These are phyloP conservation scores for Channallabes apus DNA, from an alignment of 2,797 vertebrate genomes.

Conservation along the genomic window DNA sequence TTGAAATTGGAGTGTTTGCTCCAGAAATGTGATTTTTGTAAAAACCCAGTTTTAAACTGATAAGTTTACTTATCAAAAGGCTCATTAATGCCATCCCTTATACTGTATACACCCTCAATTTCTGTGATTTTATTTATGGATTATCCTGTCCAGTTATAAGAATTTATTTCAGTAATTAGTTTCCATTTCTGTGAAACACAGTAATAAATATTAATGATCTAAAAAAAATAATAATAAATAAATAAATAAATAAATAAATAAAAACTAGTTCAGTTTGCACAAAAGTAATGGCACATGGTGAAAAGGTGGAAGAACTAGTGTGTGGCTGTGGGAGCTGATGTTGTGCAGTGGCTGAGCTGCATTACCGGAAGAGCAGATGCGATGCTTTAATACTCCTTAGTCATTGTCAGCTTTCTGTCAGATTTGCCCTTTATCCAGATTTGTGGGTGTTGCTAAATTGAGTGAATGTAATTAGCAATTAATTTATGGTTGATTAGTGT, in stretches of 20 bases:
- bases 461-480: background rate
- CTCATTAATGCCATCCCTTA: background rate
- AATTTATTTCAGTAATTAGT: background rate
- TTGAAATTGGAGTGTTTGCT: background rate
- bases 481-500: background rate
- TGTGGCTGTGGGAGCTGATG: background rate
- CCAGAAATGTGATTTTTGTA: background rate
- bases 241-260: background rate
- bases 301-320: background rate
- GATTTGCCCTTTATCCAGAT: background rate
- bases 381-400: background rate
- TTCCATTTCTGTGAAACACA: background rate
- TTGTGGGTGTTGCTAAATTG: background rate
- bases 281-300: background rate
- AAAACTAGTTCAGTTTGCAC: background rate
- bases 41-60: background rate
- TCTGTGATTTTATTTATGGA: background rate
- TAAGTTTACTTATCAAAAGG: background rate
- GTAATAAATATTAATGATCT: background rate
- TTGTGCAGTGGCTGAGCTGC: background rate
- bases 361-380: background rate
- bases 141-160: too few relatives aligned
- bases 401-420: background rate
- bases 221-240: background rate
- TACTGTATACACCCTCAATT: too few relatives aligned